These are phyloP conservation scores for Sinotaia quadrata DNA, from an alignment of 2,888 invertebrate species.

Conservation along the genomic window DNA sequence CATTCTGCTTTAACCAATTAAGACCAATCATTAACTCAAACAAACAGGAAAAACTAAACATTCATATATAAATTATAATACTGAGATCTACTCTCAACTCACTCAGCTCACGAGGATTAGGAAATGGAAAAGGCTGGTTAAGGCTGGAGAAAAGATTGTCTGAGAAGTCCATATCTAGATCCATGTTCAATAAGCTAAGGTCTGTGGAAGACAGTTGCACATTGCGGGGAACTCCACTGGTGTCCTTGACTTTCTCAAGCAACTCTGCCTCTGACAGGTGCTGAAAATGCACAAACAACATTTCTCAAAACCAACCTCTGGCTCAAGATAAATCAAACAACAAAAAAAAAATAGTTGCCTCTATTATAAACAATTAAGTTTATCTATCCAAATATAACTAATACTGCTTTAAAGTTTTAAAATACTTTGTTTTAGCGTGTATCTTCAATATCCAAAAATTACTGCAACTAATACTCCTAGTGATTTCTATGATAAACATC, in stretches of 20 bases:
- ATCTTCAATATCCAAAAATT: too few species aligned
- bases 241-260: constrained; percentile 49
- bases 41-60: neutral
- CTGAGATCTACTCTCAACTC: constrained; percentile 60
- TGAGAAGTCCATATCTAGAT: constrained; percentile 71
- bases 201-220: constrained; percentile 55
- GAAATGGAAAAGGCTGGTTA: constrained; percentile 74
- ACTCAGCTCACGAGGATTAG: constrained; percentile 97
- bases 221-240: constrained; percentile 36
- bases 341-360: too few species aligned
- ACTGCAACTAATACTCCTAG: too few species aligned
- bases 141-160: constrained; percentile 73
- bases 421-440: too few species aligned
- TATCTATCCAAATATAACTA: too few species aligned
- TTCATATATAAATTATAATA: constrained; percentile 3
- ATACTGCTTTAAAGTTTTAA: too few species aligned
- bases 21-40: neutral
- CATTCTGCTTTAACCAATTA: too few species aligned
- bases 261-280: constrained; percentile 41
- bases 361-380: too few species aligned
- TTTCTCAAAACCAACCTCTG: too few species aligned
- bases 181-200: constrained; percentile 48
- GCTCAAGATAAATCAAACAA: too few species aligned
- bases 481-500: too few species aligned
- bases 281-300: constrained; percentile 13